Evolutionary conservation across 2,888 invertebrate genomes (phyloP).

Genomic region (Nomada ferruginata): DNA sequence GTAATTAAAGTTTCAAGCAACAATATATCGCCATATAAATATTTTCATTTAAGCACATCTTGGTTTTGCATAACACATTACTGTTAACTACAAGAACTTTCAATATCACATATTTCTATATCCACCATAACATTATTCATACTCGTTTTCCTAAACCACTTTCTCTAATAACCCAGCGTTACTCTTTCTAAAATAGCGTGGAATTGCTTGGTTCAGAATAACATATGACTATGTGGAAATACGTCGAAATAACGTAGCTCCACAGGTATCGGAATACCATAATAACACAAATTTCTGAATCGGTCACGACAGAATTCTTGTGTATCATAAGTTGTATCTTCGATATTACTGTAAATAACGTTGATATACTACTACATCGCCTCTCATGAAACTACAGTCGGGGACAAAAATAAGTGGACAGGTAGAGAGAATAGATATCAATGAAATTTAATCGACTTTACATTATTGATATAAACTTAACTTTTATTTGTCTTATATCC

Average conservation of each 20-base stretch:
- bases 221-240: not conserved
- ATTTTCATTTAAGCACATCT: too few species aligned
- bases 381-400: not conserved
- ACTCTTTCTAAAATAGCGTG: not conserved
- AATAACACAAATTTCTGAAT: constrained; percentile 14
- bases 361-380: not conserved
- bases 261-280: constrained; percentile 16
- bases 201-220: not conserved
- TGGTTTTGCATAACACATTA: not conserved
- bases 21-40: not conserved
- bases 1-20: too few species aligned
- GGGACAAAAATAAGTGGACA: too few species aligned
- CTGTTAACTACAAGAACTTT: not conserved
- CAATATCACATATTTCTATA: not conserved
- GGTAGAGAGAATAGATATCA: too few species aligned
- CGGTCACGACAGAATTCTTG: not conserved
- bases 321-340: not conserved
- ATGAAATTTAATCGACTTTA: too few species aligned
- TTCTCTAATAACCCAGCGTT: not conserved
- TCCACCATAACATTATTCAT: not conserved
- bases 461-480: too few species aligned
- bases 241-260: constrained; percentile 3
- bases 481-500: too few species aligned
- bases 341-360: not conserved
- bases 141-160: not conserved